Conservation (phyloP, 2,113 vertebrate species). For the Rallus limicola region DNA sequence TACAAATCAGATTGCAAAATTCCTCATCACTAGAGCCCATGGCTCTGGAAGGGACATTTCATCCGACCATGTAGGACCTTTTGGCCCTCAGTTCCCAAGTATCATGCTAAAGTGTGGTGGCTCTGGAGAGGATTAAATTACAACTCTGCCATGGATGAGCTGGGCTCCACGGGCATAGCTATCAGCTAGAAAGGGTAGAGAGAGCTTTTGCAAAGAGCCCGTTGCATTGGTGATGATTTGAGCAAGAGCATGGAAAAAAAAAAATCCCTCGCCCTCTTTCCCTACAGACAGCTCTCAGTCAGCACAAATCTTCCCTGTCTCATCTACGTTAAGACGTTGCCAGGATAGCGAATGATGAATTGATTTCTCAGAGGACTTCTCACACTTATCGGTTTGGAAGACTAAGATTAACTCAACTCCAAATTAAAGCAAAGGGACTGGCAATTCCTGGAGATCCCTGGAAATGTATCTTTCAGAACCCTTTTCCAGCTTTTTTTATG, state of each 20-base stretch:
- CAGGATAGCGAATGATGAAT: neutral
- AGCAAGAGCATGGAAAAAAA: neutral
- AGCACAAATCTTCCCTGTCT: neutral
- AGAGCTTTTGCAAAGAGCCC: neutral
- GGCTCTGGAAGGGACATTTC: neutral
- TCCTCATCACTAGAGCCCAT: neutral
- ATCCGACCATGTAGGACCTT: neutral
- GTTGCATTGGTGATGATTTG: neutral
- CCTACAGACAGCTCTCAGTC: neutral
- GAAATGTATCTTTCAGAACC: neutral
- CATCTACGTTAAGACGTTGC: neutral
- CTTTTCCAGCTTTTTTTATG: neutral
- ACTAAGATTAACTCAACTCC: neutral
- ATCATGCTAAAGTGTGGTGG: neutral
- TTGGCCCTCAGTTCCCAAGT: neutral
- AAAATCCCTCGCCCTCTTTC: neutral
- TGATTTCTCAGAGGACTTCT: conserved; percentile 14
- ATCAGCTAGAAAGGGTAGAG: neutral
- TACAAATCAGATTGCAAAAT: neutral
- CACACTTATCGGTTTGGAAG: neutral
- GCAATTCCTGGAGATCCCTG: neutral
- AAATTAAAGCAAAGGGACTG: neutral
- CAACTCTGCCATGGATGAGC: neutral
- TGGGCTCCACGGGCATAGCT: neutral
- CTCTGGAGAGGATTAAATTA: neutral